Base-by-base conservation (phyloP, 37 sponge, comb jelly and placozoan species). In the Geodia barretti region DNA sequence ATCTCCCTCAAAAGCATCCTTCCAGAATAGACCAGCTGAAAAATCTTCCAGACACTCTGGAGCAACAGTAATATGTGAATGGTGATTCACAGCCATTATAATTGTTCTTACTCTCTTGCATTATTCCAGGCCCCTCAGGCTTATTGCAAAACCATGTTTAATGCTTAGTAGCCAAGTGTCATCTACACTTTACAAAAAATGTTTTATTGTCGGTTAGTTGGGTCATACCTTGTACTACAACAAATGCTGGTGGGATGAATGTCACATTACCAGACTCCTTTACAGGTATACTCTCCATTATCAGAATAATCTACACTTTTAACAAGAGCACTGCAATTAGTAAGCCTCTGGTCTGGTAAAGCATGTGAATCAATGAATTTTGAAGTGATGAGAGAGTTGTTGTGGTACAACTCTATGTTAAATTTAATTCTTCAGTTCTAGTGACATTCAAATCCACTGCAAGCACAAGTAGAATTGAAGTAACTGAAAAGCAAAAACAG, bases 161-260 rank as follows among this genome's bases (percentile, higher is more conserved):
- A n/a, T n/a, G n/a, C n/a, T n/a, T n/a, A n/a, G n/a, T n/a, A n/a
- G n/a, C n/a, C n/a, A n/a, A n/a, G n/a, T n/a, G n/a, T n/a, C n/a
- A n/a, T n/a, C n/a, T n/a, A n/a, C n/a, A n/a, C n/a, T n/a, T n/a
- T n/a, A n/a, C n/a, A n/a, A n/a, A n/a, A n/a, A n/a, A n/a, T n/a
- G n/a, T n/a, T n/a, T n/a, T n/a, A n/a, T n/a, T n/a, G n/a, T n/a
- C n/a, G n/a, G n/a, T n/a, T n/a, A n/a, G n/a, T n/a, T n/a, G n/a
- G n/a, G n/a, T n/a, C n/a, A 14, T 38, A 90, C 90, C 77, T 84
- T 84, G 90, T 0, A 90, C 85, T 21, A 83, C 39, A 0, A 84
- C 80, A 26, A 66, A 3, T 0, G 58, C 85, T 35, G 39, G 29
- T 4, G 58, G 47, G 32, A 77, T 84, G 21, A 25, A 47, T 4